Evolutionary conservation across 1,140 invertebrate genomes (phyloP).

Genomic region (Pachyrhynchus sulphureomaculatus): DNA sequence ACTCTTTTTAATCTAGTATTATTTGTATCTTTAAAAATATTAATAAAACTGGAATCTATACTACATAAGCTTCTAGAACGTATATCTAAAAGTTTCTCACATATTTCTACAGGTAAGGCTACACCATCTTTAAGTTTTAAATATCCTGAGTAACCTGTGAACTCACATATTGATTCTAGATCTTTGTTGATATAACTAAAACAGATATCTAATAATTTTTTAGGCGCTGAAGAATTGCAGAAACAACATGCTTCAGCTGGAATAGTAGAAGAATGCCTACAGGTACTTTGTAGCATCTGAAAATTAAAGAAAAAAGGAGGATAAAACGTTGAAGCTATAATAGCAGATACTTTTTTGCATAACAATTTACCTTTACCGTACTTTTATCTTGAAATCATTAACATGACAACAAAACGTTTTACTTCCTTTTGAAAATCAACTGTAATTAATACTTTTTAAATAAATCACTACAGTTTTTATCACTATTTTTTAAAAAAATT

Average conservation of each 20-base stretch:
- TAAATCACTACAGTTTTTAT: neutral
- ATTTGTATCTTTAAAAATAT: constrained; percentile 68
- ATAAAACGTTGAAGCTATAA: too few relatives aligned
- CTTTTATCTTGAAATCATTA: constrained; percentile 6
- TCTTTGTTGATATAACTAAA: constrained; percentile 65
- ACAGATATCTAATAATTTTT: constrained; percentile 61
- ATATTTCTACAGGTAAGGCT: constrained; percentile 68
- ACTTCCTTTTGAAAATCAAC: neutral
- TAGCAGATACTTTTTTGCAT: neutral
- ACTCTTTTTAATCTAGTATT: constrained; percentile 70
- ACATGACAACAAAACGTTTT: constrained; percentile 7
- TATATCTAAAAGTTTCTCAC: constrained; percentile 66
- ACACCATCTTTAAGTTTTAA: constrained; percentile 56
- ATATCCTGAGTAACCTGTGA: constrained; percentile 46
- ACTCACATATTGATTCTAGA: constrained; percentile 60
- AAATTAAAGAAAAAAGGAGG: constrained; percentile 26
- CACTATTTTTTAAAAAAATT: constrained; percentile 11
- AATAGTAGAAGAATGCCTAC: constrained; percentile 45
- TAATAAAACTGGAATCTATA: constrained; percentile 66
- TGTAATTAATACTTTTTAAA: constrained; percentile 1
- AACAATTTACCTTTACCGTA: constrained; percentile 2
- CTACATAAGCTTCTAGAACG: constrained; percentile 59
- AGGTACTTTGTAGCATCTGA: constrained; percentile 48
- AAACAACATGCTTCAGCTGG: constrained; percentile 46
- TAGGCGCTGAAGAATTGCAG: constrained; percentile 44